phyloP scores from a whole-genome alignment of 2,113 vertebrate species.

The Odocoileus virginianus region DNA sequence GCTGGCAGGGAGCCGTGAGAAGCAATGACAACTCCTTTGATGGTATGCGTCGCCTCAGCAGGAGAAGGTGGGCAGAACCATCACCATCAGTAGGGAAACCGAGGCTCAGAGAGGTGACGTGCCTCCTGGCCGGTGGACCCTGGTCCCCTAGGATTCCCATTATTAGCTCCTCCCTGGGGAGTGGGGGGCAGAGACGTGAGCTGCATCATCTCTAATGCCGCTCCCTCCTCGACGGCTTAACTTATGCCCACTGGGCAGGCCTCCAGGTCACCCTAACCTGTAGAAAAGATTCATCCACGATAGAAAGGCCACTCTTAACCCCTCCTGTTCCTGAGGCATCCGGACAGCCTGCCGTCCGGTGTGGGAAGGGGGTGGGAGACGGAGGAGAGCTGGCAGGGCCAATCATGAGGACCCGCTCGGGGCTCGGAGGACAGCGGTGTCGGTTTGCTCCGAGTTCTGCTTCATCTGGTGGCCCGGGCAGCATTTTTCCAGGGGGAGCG shows the following conservation, averaged over 20 bases:
- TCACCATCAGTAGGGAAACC: not conserved
- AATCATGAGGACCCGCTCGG: not conserved
- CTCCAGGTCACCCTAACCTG: not conserved
- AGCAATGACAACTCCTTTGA: not conserved
- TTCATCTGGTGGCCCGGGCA: not conserved
- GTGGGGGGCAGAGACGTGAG: not conserved
- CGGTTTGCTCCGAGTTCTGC: not conserved
- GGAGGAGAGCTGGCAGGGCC: not conserved
- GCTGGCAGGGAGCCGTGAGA: not conserved
- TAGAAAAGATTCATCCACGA: not conserved
- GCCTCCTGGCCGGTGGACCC: not conserved
- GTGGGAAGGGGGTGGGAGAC: rapidly evolving
- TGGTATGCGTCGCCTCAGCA: not conserved
- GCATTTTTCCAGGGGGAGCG: not conserved
- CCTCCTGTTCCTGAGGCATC: not conserved
- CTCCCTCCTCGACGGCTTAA: not conserved
- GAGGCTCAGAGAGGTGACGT: not conserved
- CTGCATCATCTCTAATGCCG: not conserved
- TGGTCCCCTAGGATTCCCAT: not conserved
- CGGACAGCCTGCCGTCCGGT: not conserved
- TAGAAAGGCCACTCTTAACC: not conserved
- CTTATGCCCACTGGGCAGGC: not conserved
- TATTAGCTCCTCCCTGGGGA: not conserved
- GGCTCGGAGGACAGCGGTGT: not conserved
- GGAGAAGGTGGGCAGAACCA: not conserved